Evolutionary conservation across 1,140 invertebrate genomes (phyloP), one percentile per base, ranked within the genome.

Genomic region (Elymnias hypermnestra): DNA sequence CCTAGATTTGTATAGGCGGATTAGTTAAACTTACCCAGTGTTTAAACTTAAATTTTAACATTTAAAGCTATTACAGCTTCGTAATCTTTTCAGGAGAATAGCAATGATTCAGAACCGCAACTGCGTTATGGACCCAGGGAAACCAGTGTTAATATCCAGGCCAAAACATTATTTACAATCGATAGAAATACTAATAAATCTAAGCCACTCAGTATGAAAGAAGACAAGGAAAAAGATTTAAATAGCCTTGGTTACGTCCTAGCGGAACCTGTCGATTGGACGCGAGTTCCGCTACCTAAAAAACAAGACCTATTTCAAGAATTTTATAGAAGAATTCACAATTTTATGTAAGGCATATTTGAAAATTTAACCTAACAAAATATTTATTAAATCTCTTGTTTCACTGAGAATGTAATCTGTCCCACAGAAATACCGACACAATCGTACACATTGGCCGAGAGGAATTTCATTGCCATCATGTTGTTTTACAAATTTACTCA

Each of bases 401-500:
- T n/a, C n/a, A n/a, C n/a, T n/a, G n/a, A n/a, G n/a, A n/a, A n/a
- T n/a, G n/a, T n/a, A n/a, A n/a, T n/a, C n/a, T n/a, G 59, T 77
- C 78, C n/a, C 29, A 2, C 67, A 89, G 89, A 60, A 90, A 90
- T 57, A 89, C 90, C 2, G 90, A 91, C 57, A 88, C 87, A 15
- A 68, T 89, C 2, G 68, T 90, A 7, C 78, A 83, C 39, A 86
- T 90, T 46, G 89, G 84, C n/a, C 62, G 81, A 17, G 87, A 89
- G 44, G 87, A 89, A 53, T 90, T 89, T 54, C 83, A 88, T 23
- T 91, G 89, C 63, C 90, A 90, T 56, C 73, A 84, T 4, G 77
- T 90, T 4, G 88, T 91, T 8, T 69, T 91, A 5, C 89, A 90
- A 62, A 88, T 89, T 51, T 91, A 90, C 63, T 90, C 89, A 12